Base-by-base conservation (phyloP, 2,888 invertebrate species). In the Melanchra persicariae region DNA sequence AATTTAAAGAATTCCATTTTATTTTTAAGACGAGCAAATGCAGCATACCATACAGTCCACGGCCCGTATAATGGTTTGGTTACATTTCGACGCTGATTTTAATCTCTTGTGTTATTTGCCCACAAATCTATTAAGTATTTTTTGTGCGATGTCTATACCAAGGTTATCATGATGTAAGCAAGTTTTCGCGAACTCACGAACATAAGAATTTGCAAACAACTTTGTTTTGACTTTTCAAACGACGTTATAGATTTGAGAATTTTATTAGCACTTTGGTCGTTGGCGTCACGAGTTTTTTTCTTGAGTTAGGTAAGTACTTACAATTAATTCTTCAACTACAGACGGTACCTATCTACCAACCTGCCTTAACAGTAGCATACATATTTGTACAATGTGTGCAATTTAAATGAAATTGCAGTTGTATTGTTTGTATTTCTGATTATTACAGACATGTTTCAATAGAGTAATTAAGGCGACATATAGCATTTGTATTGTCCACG, bases 401-500 rank as follows among this genome's bases (percentile, higher is more conserved):
- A 65, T 81, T 63, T 47, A 40, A 37, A 74, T 74, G 37, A 60
- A 70, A 68, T 67, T 43, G 24, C 17, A 59, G 43, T 52, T 64
- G 51, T 79, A 79, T 79, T 79, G 79, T 79, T 79, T 73, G 30
- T 70, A 70, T 82, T 72, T 70, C 63, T 74, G 58, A 79, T 81
- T 72, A 76, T 71, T 76, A 77, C 72, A 70, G 68, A 74, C 67
- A 72, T 77, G 68, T 85, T 84, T 85, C 87, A 89, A 90, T 90
- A 89, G 85, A 83, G 86, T 86, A 89, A 88, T 90, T 88, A 89
- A 85, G 82, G 87, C 87, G 90, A 90, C 89, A 89, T 78, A 87
- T 90, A 89, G 88, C 92, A 92, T 92, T 94, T 93, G 90, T 85
- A 95, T 93, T 94, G 94, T 94, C 90, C 88, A 87, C 88, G 84